Conservation (phyloP, 2,797 vertebrate genomes). For the Melanotaenia parkinsoni region DNA sequence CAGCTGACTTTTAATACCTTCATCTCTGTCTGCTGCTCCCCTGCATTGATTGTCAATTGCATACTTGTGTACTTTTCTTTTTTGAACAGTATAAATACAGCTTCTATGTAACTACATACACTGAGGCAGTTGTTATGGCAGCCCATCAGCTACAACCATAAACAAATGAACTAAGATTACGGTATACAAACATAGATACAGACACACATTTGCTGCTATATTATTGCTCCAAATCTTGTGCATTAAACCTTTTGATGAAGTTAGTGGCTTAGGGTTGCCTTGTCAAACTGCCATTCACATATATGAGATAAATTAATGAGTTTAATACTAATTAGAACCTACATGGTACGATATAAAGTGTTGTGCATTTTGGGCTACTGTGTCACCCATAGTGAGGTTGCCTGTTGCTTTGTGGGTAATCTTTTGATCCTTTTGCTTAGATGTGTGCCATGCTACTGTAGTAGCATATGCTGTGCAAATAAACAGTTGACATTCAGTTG, state of each 20-base stretch:
- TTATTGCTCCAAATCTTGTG: neutral
- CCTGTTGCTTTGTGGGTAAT: neutral
- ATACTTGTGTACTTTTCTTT: neutral
- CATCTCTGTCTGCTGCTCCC: slow-evolving; percentile 39
- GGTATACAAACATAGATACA: neutral
- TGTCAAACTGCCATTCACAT: neutral
- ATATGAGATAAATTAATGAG: neutral
- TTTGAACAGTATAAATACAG: neutral
- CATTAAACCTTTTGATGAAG: neutral
- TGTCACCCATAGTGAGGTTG: neutral
- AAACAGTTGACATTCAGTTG: neutral
- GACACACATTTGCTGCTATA: neutral
- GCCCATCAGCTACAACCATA: neutral
- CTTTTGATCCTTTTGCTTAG: neutral
- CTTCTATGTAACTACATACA: neutral
- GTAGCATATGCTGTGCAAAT: neutral
- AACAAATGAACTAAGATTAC: neutral
- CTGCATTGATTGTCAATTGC: neutral
- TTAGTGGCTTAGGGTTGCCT: slow-evolving; percentile 4
- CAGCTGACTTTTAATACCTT: slow-evolving; percentile 76
- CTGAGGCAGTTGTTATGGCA: neutral
- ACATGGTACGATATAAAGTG: neutral
- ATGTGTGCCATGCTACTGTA: neutral
- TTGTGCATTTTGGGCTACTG: neutral
- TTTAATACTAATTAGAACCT: neutral